Evolutionary conservation across 2,113 vertebrate species (phyloP), one percentile per base, ranked within the genome.

Genomic region (Dascyllus trimaculatus): DNA sequence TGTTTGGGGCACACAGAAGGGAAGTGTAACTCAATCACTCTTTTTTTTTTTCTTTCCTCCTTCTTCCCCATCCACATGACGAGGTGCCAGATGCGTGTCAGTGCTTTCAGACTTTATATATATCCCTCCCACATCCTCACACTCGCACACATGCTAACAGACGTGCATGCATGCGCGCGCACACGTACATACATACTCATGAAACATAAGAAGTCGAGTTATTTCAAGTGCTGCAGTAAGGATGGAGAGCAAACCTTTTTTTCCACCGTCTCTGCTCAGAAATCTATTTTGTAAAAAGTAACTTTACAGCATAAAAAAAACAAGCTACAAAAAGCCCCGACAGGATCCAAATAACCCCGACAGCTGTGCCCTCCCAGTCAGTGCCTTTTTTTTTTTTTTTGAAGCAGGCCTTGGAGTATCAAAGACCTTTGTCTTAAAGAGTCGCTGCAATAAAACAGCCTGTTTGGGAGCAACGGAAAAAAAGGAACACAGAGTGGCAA

Each of bases 61-160:
- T 35, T 35, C 32, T 35, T 35, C 88, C 56, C 80, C 56, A 72
- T 88, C 82, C 69, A 84, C 81, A 88, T 90, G 91, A 94, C 67
- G 82, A 93, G 76, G 91, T 94, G 92, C 91, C 91, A 94, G 90
- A 94, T 92, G 91, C 85, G 52, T 88, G 87, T 93, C 89, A 91
- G 89, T 78, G 91, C 84, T 87, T 92, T 89, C 82, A 85, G 77
- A 89, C 75, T 88, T 92, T 85, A 89, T 93, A 86, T 74, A 85
- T 76, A 58, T 72, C 71, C 81, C 86, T 85, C 84, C 78, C 84
- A 91, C 73, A 77, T 85, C 71, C 85, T 70, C 59, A 46, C 56
- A 80, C 52, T 61, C 19, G 67, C 13, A 74, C 81, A 81, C 79
- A 80, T 6, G 56, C 65, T 66, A 71, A 86, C 65, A 79, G 80